These are phyloP conservation scores for Clarias batrachus DNA, from an alignment of 2,113 vertebrate species.

Conservation along the genomic window DNA sequence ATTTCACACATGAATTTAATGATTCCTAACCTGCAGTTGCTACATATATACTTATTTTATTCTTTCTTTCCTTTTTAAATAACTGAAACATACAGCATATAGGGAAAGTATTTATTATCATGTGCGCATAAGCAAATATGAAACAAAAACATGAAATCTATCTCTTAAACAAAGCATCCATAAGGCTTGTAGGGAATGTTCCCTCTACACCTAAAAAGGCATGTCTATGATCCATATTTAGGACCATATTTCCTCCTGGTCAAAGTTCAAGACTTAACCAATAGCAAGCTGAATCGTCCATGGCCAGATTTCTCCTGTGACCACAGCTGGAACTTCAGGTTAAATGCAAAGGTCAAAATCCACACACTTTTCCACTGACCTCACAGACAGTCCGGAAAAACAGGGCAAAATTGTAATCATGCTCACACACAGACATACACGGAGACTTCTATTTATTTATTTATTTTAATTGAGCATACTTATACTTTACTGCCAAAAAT, in stretches of 20 bases:
- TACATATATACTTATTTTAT: not conserved
- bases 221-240: not conserved
- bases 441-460: not conserved
- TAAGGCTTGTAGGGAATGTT: not conserved
- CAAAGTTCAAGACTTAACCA: conserved; percentile 15
- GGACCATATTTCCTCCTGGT: not conserved
- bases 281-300: not conserved
- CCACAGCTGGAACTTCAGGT: conserved; percentile 29
- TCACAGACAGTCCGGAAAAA: not conserved
- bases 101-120: not conserved
- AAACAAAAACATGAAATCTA: no score
- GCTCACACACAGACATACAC: not conserved
- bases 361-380: conserved; percentile 1
- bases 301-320: conserved; percentile 14
- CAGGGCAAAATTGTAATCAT: conserved; percentile 10
- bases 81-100: not conserved
- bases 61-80: no score
- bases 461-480: not conserved
- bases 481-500: not conserved
- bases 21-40: not conserved
- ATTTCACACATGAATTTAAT: not conserved
- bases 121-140: not conserved
- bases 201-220: not conserved
- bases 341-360: conserved; percentile 20
- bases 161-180: not conserved